phyloP scores from a whole-genome alignment of 2,113 vertebrate species.

The Rhipidura dahli region DNA sequence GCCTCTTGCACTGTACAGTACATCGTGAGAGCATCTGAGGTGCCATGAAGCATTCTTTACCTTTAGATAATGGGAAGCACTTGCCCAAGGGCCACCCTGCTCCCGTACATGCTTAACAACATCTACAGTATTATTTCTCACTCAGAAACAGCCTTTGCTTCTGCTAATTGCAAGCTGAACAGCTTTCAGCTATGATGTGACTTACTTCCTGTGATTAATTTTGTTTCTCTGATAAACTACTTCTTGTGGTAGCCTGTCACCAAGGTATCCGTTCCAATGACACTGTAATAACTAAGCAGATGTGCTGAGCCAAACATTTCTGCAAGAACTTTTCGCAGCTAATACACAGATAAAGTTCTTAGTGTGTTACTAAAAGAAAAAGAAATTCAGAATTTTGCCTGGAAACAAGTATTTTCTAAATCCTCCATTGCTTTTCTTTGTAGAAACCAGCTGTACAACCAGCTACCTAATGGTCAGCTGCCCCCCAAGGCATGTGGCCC shows the following conservation, averaged over 20 bases:
- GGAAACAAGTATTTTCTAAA: background rate
- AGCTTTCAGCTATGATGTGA: background rate
- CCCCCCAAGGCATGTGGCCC: background rate
- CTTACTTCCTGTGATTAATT: background rate
- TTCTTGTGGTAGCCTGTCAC: background rate
- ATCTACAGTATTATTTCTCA: background rate
- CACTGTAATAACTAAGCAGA: background rate
- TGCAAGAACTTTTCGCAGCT: background rate
- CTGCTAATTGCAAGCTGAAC: background rate
- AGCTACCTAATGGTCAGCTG: slow-evolving; percentile 26
- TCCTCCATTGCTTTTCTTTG: background rate
- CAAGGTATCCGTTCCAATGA: background rate
- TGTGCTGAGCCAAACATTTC: background rate
- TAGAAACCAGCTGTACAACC: slow-evolving; percentile 65
- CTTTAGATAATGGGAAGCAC: background rate
- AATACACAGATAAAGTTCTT: background rate
- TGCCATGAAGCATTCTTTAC: background rate
- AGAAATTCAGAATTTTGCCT: background rate
- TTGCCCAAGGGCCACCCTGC: background rate
- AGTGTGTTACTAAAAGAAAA: background rate
- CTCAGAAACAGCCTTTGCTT: background rate
- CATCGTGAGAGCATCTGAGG: background rate
- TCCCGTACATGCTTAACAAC: fast-evolving
- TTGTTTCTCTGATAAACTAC: background rate
- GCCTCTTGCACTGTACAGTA: background rate